Evolutionary conservation across 2,888 invertebrate genomes (phyloP).

Genomic region (Eulithis prunata): DNA sequence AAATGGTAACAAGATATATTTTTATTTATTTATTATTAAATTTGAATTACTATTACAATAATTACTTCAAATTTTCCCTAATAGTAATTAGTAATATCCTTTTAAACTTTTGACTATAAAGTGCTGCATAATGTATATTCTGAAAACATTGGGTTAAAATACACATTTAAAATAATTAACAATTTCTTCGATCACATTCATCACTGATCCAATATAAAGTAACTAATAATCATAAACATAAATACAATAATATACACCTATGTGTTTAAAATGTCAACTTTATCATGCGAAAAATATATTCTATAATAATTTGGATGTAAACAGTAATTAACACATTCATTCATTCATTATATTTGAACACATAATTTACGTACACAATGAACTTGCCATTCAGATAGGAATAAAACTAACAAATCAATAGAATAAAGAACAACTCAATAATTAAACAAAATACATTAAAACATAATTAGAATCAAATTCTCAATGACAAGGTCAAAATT

Average conservation of each 20-base stretch:
- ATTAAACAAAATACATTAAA: slow-evolving; percentile 32
- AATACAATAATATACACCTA: slow-evolving; percentile 48
- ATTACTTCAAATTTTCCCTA: slow-evolving; percentile 3
- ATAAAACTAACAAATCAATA: slow-evolving; percentile 31
- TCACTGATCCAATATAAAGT: slow-evolving; percentile 27
- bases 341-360: slow-evolving; percentile 64
- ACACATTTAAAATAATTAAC: slow-evolving; percentile 35
- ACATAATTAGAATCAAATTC: slow-evolving; percentile 27
- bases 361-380: slow-evolving; percentile 65
- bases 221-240: slow-evolving; percentile 36
- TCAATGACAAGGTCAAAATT: slow-evolving; percentile 44
- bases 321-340: slow-evolving; percentile 64
- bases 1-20: slow-evolving; percentile 26
- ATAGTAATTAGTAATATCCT: slow-evolving; percentile 5
- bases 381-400: slow-evolving; percentile 53
- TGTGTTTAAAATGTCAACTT: slow-evolving; percentile 64
- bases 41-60: slow-evolving; percentile 6
- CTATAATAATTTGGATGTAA: slow-evolving; percentile 59
- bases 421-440: slow-evolving; percentile 37
- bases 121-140: slow-evolving; percentile 19
- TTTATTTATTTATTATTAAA: slow-evolving; percentile 13
- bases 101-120: slow-evolving; percentile 16
- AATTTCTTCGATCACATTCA: slow-evolving; percentile 29
- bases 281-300: slow-evolving; percentile 50
- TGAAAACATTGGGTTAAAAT: slow-evolving; percentile 28